Evolutionary conservation across 2,888 invertebrate genomes (phyloP).

Genomic region (Cantharis nigra): DNA sequence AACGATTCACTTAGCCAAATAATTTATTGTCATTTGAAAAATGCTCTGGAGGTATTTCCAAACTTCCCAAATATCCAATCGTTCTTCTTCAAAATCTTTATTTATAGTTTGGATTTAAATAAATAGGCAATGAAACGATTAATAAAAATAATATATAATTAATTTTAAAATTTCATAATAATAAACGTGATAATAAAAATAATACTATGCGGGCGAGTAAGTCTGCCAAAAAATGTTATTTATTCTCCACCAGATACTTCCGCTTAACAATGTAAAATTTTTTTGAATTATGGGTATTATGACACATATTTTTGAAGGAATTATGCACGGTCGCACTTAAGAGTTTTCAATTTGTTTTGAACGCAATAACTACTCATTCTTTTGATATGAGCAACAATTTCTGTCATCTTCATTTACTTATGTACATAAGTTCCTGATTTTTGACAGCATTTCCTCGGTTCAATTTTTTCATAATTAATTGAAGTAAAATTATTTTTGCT

Average conservation of each 20-base stretch:
- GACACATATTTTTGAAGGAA: not conserved
- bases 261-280: not conserved
- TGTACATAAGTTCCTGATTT: not conserved
- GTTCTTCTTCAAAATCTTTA: not conserved
- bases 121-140: not conserved
- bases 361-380: not conserved
- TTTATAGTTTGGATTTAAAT: not conserved
- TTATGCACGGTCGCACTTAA: not conserved
- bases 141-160: not conserved
- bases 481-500: not conserved
- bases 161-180: not conserved
- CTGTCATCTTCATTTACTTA: not conserved
- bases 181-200: not conserved
- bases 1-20: not conserved
- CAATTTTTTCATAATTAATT: not conserved
- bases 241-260: not conserved
- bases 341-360: not conserved
- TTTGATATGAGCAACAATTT: not conserved
- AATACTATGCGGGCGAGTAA: not conserved
- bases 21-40: not conserved
- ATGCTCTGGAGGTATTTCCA: not conserved
- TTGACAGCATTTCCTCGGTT: not conserved
- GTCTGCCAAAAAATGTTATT: not conserved
- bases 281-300: not conserved
- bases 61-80: not conserved